Conservation (phyloP, 2,797 vertebrate genomes). For the Hoplostethus atlanticus region DNA sequence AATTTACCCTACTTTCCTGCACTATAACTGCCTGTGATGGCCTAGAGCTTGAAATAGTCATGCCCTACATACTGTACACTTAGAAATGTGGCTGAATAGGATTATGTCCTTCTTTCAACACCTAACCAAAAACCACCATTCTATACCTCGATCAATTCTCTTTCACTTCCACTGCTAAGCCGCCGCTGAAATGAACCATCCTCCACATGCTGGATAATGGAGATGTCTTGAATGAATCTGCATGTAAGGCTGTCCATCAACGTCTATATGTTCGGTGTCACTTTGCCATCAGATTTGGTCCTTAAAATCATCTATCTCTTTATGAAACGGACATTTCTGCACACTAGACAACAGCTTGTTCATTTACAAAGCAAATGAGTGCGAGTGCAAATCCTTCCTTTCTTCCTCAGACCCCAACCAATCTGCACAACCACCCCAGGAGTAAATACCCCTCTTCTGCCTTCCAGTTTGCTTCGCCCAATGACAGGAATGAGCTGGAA, state of each 20-base stretch:
- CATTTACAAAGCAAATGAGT: slow-evolving; percentile 4
- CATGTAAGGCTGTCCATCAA: neutral
- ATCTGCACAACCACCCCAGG: neutral
- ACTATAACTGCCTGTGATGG: neutral
- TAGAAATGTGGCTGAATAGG: neutral
- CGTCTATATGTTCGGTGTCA: too few relatives aligned
- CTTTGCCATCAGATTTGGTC: too few relatives aligned
- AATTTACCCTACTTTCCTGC: neutral
- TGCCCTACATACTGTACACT: neutral
- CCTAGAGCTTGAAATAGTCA: slow-evolving; percentile 18
- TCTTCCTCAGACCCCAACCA: neutral
- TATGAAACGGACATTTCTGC: slow-evolving; percentile 16
- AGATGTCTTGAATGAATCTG: slow-evolving; percentile 21
- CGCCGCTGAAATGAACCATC: slow-evolving; percentile 19
- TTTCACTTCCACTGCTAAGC: slow-evolving; percentile 4
- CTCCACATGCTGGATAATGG: slow-evolving; percentile 8
- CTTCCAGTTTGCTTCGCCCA: neutral
- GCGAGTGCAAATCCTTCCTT: neutral
- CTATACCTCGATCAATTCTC: slow-evolving; percentile 7
- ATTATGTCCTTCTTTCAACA: neutral
- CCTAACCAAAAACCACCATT: neutral
- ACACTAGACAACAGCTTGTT: slow-evolving; percentile 1
- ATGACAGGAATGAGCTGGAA: slow-evolving; percentile 4
- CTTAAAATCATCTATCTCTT: slow-evolving; percentile 1
- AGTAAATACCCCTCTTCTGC: neutral